Conservation (phyloP, 1,140 invertebrate genomes). For the Drosophila jambulina region DNA sequence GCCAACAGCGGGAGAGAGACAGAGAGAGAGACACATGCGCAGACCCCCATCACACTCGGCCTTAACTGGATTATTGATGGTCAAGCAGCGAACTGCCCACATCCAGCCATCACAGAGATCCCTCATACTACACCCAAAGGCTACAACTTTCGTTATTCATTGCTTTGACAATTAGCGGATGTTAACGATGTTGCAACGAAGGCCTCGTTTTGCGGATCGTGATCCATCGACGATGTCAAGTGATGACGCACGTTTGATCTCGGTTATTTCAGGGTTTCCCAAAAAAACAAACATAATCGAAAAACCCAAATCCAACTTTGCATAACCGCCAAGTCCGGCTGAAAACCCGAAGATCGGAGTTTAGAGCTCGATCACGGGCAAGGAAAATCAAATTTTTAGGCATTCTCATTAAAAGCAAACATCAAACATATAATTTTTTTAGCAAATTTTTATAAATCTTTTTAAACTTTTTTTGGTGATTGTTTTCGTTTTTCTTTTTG, state of each 20-base stretch:
- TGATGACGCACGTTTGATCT: conserved; percentile 46
- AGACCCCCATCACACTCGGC: conserved; percentile 10
- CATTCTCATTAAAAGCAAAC: conserved; percentile 72
- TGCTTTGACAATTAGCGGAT: conserved; percentile 41
- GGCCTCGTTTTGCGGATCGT: conserved; percentile 52
- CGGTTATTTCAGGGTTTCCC: conserved; percentile 55
- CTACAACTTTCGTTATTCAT: conserved; percentile 45
- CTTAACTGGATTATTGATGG: conserved; percentile 48
- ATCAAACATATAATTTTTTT: conserved; percentile 75
- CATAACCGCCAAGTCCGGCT: conserved; percentile 29
- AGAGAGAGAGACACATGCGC: background rate
- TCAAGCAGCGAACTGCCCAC: conserved; percentile 29
- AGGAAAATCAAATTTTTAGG: conserved; percentile 58
- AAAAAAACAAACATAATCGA: conserved; percentile 19
- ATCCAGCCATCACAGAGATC: conserved; percentile 9
- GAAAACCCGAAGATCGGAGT: conserved; percentile 13
- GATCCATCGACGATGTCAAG: conserved; percentile 23
- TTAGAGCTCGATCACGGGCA: conserved; percentile 19
- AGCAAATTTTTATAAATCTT: conserved; percentile 67
- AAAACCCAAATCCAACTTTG: conserved; percentile 27
- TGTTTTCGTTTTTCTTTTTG: conserved; percentile 46
- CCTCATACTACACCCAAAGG: conserved; percentile 22
- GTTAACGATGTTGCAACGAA: conserved; percentile 63
- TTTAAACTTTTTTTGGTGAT: conserved; percentile 69
- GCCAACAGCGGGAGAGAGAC: conserved; percentile 5